phyloP scores from a whole-genome alignment of 2,888 invertebrate genomes.

The Rhodophaea formosa region DNA sequence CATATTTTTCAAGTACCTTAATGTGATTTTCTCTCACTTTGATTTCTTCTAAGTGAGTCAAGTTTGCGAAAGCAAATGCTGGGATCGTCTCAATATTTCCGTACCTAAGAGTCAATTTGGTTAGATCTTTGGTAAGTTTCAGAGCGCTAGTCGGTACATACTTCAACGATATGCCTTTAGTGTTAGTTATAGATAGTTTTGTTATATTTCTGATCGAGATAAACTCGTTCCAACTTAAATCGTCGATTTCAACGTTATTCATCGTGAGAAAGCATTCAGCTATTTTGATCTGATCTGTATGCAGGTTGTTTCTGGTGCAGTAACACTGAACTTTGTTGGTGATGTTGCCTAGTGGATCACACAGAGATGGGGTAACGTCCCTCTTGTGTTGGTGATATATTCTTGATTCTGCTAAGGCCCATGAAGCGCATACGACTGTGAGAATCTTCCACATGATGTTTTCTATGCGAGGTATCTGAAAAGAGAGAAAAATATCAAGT shows the following conservation, averaged over 20 bases:
- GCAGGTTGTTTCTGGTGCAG: constrained; percentile 44
- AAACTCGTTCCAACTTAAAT: constrained; percentile 85
- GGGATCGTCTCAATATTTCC: constrained; percentile 84
- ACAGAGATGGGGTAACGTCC: constrained; percentile 46
- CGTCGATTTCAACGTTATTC: constrained; percentile 78
- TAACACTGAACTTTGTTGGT: constrained; percentile 63
- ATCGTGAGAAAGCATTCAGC: constrained; percentile 87
- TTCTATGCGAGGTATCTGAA: constrained; percentile 11
- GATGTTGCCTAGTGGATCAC: constrained; percentile 54
- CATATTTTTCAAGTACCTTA: constrained; percentile 80
- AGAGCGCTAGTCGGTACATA: constrained; percentile 86
- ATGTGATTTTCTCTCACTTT: constrained; percentile 85
- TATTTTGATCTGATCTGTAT: constrained; percentile 69
- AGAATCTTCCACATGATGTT: constrained; percentile 51
- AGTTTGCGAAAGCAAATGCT: constrained; percentile 86
- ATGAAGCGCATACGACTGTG: constrained; percentile 36
- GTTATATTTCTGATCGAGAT: constrained; percentile 81
- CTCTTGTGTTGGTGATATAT: constrained; percentile 49
- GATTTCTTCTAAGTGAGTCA: constrained; percentile 83
- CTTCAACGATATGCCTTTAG: constrained; percentile 82
- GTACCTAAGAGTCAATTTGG: constrained; percentile 83
- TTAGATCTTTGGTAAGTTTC: constrained; percentile 79
- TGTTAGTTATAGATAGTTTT: constrained; percentile 84
- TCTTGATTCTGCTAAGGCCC: constrained; percentile 51
- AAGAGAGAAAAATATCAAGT: constrained; percentile 40